Evolutionary conservation across 2,113 vertebrate species (phyloP).

Genomic region (Porphyrio hochstetteri): DNA sequence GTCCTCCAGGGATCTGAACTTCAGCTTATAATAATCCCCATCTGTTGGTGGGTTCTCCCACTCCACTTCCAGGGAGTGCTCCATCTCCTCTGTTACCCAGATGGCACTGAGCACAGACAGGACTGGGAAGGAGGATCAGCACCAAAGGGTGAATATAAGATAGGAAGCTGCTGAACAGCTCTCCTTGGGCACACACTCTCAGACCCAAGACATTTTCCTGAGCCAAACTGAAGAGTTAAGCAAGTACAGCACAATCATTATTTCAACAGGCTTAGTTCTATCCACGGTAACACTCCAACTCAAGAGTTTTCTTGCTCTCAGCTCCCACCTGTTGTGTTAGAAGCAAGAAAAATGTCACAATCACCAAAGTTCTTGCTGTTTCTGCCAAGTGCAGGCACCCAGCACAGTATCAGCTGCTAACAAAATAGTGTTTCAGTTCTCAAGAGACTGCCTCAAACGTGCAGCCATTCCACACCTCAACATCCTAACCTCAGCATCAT

Average conservation of each 20-base stretch:
- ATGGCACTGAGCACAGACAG: slow-evolving; percentile 71
- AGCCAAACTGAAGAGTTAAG: neutral
- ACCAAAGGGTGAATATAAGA: neutral
- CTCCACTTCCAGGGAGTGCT: slow-evolving; percentile 85
- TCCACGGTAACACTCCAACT: neutral
- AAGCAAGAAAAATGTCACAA: neutral
- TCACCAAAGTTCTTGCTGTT: neutral
- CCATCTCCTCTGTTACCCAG: slow-evolving; percentile 83
- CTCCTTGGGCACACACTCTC: neutral
- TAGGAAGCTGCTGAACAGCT: neutral
- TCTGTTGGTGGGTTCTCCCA: slow-evolving; percentile 83
- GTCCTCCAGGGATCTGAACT: slow-evolving; percentile 71
- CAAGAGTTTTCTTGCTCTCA: neutral
- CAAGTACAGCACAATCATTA: neutral
- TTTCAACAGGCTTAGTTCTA: neutral
- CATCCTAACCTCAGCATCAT: neutral
- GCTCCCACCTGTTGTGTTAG: neutral
- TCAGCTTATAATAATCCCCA: slow-evolving; percentile 86
- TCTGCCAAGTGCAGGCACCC: neutral
- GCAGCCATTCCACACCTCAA: neutral
- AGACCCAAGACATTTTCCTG: neutral
- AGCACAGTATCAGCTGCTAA: neutral
- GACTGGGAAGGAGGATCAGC: slow-evolving; percentile 55
- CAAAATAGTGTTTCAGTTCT: neutral
- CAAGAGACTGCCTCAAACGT: neutral